Conservation (phyloP, 2,797 vertebrate species). For the Manis javanica region DNA sequence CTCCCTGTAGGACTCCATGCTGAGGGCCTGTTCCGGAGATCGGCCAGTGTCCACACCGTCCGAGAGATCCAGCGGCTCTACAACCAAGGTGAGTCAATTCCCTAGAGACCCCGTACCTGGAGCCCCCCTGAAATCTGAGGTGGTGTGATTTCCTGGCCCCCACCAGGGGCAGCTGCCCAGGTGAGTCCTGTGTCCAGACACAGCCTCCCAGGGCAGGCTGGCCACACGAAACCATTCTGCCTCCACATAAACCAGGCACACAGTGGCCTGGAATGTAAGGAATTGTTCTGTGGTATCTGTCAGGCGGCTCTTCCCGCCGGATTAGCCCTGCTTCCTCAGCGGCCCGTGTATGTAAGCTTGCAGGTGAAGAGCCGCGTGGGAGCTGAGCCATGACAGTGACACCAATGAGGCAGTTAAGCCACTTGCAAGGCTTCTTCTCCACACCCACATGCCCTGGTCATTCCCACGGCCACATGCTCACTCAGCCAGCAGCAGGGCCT, state of each 20-base stretch:
- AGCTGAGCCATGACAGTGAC: background rate
- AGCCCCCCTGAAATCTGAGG: background rate
- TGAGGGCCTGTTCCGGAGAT: conserved; percentile 92
- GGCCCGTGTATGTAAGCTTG: background rate
- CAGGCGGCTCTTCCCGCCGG: accelerated
- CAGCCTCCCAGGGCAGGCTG: background rate
- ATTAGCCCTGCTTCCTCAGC: accelerated
- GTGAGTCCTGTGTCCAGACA: no score
- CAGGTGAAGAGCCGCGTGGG: background rate
- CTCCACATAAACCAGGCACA: accelerated
- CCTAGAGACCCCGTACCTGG: accelerated
- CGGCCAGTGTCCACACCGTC: conserved; percentile 89
- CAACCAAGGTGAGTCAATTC: conserved; percentile 88
- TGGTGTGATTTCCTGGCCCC: no score
- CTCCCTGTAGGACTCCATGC: conserved; percentile 88
- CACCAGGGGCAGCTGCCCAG: background rate
- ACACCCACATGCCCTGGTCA: accelerated
- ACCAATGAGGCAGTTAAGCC: accelerated
- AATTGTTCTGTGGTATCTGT: accelerated
- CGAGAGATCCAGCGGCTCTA: conserved; percentile 92
- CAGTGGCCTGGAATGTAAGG: accelerated
- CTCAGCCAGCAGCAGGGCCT: accelerated
- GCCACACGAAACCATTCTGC: accelerated
- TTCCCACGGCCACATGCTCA: background rate
- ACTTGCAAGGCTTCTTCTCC: accelerated